Evolutionary conservation across 1,140 invertebrate genomes (phyloP).

Genomic region (Drosophila guanche): DNA sequence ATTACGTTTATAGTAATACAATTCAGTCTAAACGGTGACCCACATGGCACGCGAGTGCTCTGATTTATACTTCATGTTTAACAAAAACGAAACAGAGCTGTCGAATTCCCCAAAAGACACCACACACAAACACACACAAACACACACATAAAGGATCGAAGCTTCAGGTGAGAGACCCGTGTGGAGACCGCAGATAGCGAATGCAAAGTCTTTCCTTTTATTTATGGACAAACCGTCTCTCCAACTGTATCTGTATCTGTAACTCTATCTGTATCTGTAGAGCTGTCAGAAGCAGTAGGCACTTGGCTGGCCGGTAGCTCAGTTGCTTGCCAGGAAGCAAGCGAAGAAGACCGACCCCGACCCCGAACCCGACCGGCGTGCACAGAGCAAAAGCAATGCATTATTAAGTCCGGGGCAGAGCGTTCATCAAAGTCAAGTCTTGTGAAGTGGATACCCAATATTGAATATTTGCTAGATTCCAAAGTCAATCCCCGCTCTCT

Average conservation of each 20-base stretch:
- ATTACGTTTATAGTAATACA: conserved; percentile 14
- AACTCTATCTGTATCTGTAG: conserved; percentile 1
- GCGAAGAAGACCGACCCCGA: conserved; percentile 7
- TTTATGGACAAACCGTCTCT: no score
- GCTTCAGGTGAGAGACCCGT: conserved; percentile 22
- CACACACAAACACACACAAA: conserved; percentile 8
- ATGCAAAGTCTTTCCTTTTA: not conserved
- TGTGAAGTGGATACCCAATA: not conserved
- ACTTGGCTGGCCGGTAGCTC: conserved; percentile 25
- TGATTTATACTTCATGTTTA: conserved; percentile 64
- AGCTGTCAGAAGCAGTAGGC: conserved; percentile 16
- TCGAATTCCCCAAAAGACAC: conserved; percentile 16
- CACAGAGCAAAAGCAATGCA: conserved; percentile 25
- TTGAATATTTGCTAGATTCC: conserved; percentile 1
- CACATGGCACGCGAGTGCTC: conserved; percentile 31
- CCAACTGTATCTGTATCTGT: not conserved
- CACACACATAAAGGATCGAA: conserved; percentile 24
- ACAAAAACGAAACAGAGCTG: conserved; percentile 25
- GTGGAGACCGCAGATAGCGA: conserved; percentile 1
- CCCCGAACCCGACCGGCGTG: not conserved
- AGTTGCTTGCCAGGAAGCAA: conserved; percentile 43
- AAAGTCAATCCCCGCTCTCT: conserved; percentile 10
- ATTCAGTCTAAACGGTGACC: not conserved
- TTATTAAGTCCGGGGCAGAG: conserved; percentile 22
- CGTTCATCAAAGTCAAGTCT: conserved; percentile 2